These are phyloP conservation scores for Aspiorhynchus laticeps DNA, from an alignment of 2,113 vertebrate genomes.

Conservation along the genomic window DNA sequence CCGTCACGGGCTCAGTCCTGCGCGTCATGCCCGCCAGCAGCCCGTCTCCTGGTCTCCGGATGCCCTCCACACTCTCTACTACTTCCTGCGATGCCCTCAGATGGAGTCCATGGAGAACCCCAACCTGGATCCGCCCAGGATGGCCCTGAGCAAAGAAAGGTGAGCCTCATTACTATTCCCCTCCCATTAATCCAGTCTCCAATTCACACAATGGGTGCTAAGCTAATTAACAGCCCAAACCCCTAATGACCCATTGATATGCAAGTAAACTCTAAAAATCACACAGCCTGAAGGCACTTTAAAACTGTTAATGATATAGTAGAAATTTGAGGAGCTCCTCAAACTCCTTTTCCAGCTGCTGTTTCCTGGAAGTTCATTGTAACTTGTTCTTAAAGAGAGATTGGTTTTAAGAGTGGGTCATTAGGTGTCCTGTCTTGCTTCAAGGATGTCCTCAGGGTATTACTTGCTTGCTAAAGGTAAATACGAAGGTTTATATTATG, in stretches of 20 bases:
- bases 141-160: slow-evolving; percentile 96
- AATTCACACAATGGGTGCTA: slow-evolving; percentile 24
- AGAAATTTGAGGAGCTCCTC: slow-evolving; percentile 25
- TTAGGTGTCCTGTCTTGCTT: background rate
- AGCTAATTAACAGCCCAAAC: slow-evolving; percentile 47
- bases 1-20: slow-evolving; percentile 86
- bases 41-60: slow-evolving; percentile 95
- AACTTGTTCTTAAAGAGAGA: slow-evolving; percentile 21
- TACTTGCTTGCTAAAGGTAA: slow-evolving; percentile 51
- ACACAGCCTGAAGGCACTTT: slow-evolving; percentile 35
- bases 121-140: slow-evolving; percentile 95
- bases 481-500: slow-evolving; percentile 33
- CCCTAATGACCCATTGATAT: slow-evolving; percentile 47
- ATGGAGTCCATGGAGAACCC: slow-evolving; percentile 99
- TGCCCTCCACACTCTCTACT: slow-evolving; percentile 97
- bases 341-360: slow-evolving; percentile 20
- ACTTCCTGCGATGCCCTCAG: slow-evolving; percentile 96
- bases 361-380: slow-evolving; percentile 36
- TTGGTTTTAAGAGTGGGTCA: background rate
- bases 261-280: slow-evolving; percentile 36
- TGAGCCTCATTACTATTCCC: slow-evolving; percentile 61
- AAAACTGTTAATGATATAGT: slow-evolving; percentile 48
- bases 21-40: slow-evolving; percentile 86
- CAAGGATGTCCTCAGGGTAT: background rate
- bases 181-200: background rate